Conservation (phyloP, 2,797 vertebrate genomes). For the Chelidonichthys spinosus region DNA sequence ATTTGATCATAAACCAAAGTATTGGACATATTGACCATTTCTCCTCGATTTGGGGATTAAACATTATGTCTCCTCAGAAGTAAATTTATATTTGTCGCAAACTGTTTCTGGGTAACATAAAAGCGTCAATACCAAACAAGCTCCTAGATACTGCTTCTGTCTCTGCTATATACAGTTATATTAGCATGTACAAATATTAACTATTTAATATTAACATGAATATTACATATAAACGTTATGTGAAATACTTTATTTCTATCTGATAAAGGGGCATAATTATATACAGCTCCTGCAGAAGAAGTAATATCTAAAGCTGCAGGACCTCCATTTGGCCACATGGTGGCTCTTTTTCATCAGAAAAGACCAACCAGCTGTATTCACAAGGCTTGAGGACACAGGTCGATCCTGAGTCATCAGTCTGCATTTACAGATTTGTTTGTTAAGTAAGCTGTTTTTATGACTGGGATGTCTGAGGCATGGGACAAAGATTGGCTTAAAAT, state of each 20-base stretch:
- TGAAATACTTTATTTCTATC: background rate
- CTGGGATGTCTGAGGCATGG: conserved; percentile 9
- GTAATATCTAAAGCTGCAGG: conserved; percentile 30
- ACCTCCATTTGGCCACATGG: conserved; percentile 46
- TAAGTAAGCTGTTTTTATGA: conserved; percentile 38
- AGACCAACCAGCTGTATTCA: background rate
- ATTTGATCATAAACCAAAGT: too few relatives aligned
- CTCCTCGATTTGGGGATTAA: background rate
- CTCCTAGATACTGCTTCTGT: background rate
- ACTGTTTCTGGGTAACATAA: background rate
- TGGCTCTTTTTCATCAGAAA: conserved; percentile 61
- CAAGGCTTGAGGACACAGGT: conserved; percentile 4
- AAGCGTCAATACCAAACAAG: background rate
- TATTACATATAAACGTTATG: background rate
- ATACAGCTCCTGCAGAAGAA: background rate
- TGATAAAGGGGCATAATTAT: background rate
- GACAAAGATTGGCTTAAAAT: conserved; percentile 31
- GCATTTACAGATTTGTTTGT: conserved; percentile 16
- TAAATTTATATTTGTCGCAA: background rate
- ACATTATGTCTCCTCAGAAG: background rate
- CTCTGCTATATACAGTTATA: background rate
- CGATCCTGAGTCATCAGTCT: conserved; percentile 52
- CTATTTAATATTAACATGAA: background rate
- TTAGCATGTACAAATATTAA: background rate
- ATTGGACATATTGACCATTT: too few relatives aligned